Base-by-base conservation (phyloP, 1,140 invertebrate genomes). In the Steinernema khuongi region DNA sequence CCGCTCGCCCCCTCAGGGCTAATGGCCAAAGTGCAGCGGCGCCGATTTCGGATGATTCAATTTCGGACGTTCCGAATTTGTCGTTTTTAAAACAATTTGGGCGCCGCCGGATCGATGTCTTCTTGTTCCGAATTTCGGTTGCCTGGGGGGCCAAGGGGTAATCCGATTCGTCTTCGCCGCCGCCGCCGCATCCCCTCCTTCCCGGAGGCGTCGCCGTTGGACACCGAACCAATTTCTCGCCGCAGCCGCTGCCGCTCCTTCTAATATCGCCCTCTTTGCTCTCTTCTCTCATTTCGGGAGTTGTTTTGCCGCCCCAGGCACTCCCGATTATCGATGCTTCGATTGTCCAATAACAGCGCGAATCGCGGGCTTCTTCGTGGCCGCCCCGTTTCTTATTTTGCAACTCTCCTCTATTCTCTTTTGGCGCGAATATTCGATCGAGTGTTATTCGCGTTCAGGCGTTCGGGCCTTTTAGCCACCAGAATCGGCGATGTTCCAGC, bases 251-350 rank as follows among this genome's bases (percentile, higher is more conserved):
- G 50, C 14, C 11, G 4, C 50, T 60, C 11, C 11, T 60, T 60
- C 19, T 60, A 17, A 60, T 60, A 60, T 60, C 50, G 11, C 22
- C 50, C 22, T 26, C 50, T 60, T 60, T 26, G 50, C 22, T 26
- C 50, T 60, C 50, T 60, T 60, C 50, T 60, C 50, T 26, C 50
- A 26, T 60, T 60, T 60, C 50, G 50, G 50, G 50, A 60, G 50
- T 60, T 60, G 50, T 60, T 60, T 60, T 60, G 11, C 50, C 14
- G 14, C 26, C 14, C 19, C 50, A 22, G n/a, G 36, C 7, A 7
- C 36, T 7, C 36, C 36, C 50, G 50, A 60, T 60, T 60, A 60
- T 60, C 50, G 50, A 60, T 26, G 50, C 7, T 60, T 7, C 36
- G 36, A 41, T 41, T 41, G 7, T 11, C 50, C 50, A 60, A 60